A percentile compares a stretch with the other conserved stretches of the same genome.
These are phyloP conservation scores for Tylochromis polylepis DNA, from an alignment of 2,113 vertebrate genomes.

Conservation along the genomic window DNA sequence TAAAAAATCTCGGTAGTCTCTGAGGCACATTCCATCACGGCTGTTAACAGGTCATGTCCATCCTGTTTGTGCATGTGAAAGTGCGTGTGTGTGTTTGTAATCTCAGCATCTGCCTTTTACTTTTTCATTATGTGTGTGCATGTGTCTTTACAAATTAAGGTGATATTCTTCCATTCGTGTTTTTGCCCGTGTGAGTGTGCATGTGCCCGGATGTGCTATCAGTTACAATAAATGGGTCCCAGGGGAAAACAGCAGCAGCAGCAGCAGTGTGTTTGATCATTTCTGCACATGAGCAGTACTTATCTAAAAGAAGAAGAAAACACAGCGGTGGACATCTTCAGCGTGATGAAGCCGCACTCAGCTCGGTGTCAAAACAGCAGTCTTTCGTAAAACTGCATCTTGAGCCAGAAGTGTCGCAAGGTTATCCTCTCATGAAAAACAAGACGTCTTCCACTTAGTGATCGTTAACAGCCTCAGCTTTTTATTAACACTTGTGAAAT, in stretches of 20 bases:
- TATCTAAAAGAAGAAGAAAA: not conserved
- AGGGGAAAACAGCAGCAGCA: not conserved
- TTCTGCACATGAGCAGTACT: not conserved
- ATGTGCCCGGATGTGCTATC: not conserved
- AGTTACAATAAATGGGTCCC: conserved; percentile 16
- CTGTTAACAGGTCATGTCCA: not conserved
- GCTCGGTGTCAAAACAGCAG: not conserved
- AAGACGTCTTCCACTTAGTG: not conserved
- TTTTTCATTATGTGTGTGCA: not conserved
- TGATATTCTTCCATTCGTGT: not conserved
- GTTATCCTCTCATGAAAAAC: not conserved
- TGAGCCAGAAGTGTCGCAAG: not conserved
- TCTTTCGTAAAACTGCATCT: not conserved
- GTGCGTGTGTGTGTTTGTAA: not conserved
- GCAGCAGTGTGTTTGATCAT: not conserved
- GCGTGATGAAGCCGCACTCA: not conserved
- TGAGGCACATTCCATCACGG: not conserved
- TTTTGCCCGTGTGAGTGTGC: not conserved
- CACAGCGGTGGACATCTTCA: not conserved
- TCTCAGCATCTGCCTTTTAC: not conserved
- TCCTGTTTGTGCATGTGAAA: not conserved
- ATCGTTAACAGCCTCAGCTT: not conserved
- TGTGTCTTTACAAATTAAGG: not conserved
- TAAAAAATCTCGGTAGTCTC: not conserved
- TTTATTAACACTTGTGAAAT: not conserved